Evolutionary conservation across 2,797 vertebrate genomes (phyloP), one percentile per base, ranked within the genome.

Genomic region (Brachyrhaphis roseni): DNA sequence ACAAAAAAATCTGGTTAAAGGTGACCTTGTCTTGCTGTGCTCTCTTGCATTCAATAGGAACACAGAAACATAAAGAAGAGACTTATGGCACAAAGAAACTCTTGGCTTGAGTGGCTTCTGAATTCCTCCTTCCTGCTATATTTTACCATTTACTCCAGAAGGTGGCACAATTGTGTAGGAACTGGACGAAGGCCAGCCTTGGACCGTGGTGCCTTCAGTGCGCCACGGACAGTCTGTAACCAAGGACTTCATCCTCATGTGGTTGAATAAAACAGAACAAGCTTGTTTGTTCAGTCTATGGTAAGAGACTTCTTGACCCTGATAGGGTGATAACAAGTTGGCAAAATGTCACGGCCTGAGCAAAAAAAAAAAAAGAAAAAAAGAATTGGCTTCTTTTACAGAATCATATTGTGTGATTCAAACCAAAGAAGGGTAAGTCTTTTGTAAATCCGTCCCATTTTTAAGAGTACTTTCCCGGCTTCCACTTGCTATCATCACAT

Each of bases 131-230:
- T 83, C 86, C 88, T 88, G 53, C 70, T 31, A 36, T 28, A 34
- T 62, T 79, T 90, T 62, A 80, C 76, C 43, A 70, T 79, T 88
- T 89, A 68, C 43, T 87, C 95, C 96, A 96, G 94, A 78, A 96
- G 96, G 94, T 95, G 96, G 95, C 93, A 93, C 86, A 86, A 91
- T 96, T 95, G 94, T 90, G 93, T 92, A 93, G 93, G 91, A 84
- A 74, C 93, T 92, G 92, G 77, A 82, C 72, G 31, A 77, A 77
- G 82, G 79, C 55, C 82, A 83, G 66, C 20, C 79, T 26, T 88
- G 85, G 85, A 87, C 45, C 59, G 12, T 4, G 26, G 49, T 26
- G 34, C 79, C 74, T 84, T 72, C 82, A 85, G 84, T 71, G 76
- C 20, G 31, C 49, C 47, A 82, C 77, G 57, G 78, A 84, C 80